Conservation (phyloP, 2,888 invertebrate species). For the Dicyrtomina minuta region DNA sequence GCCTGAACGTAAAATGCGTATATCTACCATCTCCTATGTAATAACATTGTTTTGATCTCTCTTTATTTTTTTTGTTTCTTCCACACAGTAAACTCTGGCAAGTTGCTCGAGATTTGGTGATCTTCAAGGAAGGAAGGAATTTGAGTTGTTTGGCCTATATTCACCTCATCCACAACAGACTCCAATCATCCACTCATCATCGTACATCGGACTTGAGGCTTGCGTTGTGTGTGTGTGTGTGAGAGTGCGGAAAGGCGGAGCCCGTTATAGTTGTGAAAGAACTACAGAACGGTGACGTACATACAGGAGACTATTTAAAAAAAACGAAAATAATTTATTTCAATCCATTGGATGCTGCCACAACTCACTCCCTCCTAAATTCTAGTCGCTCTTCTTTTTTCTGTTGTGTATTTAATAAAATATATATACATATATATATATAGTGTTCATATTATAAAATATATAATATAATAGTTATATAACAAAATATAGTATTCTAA, state of each 20-base stretch:
- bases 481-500: too few species aligned
- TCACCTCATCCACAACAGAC: constrained; percentile 22
- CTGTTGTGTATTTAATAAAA: too few species aligned
- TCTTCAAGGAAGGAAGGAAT: constrained; percentile 28
- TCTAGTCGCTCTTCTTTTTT: constrained; percentile 19
- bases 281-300: not conserved
- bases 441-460: constrained; percentile 34
- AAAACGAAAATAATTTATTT: not conserved
- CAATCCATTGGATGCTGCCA: constrained; percentile 28
- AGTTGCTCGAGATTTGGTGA: constrained; percentile 31
- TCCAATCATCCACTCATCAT: constrained; percentile 12
- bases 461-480: too few species aligned
- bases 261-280: constrained; percentile 10
- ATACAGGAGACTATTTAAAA: not conserved
- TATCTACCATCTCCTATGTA: too few species aligned
- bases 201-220: not conserved
- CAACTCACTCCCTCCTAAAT: constrained; percentile 29
- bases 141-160: constrained; percentile 28
- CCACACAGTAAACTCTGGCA: constrained; percentile 30
- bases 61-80: constrained; percentile 14
- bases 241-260: not conserved
- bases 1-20: too few species aligned
- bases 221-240: constrained; percentile 18
- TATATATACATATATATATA: too few species aligned
- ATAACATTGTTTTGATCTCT: too few species aligned